phyloP scores from a whole-genome alignment of 1,140 invertebrate species.

The Steinernema feltiae region DNA sequence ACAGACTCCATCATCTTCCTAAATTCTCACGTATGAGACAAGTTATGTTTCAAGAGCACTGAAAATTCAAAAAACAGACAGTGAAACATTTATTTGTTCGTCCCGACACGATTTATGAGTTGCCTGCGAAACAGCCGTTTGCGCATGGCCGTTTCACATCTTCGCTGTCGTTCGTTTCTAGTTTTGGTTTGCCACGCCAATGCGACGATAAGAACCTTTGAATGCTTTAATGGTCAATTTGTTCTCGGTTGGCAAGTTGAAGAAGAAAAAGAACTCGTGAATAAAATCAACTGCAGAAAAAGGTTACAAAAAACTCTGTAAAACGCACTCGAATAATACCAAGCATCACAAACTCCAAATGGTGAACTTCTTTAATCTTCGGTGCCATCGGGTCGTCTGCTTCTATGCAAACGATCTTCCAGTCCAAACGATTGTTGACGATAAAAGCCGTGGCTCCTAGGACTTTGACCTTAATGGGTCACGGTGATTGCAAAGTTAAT shows the following conservation, averaged over 20 bases:
- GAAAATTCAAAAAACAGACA: no score
- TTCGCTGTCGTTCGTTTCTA: no score
- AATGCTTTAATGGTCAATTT: not conserved
- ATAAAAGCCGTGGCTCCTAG: not conserved
- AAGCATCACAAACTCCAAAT: not conserved
- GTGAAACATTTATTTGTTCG: no score
- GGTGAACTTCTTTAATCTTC: not conserved
- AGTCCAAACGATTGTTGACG: not conserved
- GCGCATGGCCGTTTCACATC: no score
- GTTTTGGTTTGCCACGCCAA: not conserved
- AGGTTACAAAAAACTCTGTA: not conserved
- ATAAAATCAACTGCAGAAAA: not conserved
- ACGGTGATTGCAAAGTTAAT: not conserved
- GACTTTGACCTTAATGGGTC: not conserved
- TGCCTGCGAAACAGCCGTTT: no score
- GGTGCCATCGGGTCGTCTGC: not conserved
- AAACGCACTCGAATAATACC: not conserved
- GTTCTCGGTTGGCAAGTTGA: not conserved
- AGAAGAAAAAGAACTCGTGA: not conserved
- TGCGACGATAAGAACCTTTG: not conserved
- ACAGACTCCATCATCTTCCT: no score
- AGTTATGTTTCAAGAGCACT: no score
- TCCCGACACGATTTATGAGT: no score
- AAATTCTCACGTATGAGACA: no score
- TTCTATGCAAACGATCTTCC: not conserved